These are phyloP conservation scores for Coboldia fuscipes DNA, from an alignment of 1,140 invertebrate species.

Conservation along the genomic window DNA sequence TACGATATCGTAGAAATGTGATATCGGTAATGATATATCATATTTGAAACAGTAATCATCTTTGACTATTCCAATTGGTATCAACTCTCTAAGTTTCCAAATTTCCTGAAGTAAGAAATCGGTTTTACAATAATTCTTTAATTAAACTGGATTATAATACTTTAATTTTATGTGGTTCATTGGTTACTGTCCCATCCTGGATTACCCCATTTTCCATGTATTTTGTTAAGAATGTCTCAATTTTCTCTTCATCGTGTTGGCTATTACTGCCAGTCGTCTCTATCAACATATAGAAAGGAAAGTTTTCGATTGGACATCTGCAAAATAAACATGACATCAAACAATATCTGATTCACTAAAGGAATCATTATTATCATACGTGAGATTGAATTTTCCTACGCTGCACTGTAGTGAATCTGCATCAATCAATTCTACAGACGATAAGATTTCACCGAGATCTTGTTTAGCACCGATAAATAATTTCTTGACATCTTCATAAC, in stretches of 20 bases:
- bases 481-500: conserved; percentile 54
- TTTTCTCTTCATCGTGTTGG: conserved; percentile 69
- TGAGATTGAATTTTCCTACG: conserved; percentile 34
- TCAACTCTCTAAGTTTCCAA: conserved; percentile 69
- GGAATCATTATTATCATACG: conserved; percentile 15
- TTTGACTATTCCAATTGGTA: conserved; percentile 52
- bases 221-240: conserved; percentile 52
- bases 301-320: conserved; percentile 34
- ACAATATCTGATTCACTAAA: conserved; percentile 7
- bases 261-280: conserved; percentile 74
- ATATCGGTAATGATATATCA: conserved; percentile 78
- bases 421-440: conserved; percentile 88
- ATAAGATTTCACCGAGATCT: conserved; percentile 70
- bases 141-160: too few species aligned
- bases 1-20: conserved; percentile 66
- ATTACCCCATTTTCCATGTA: conserved; percentile 48
- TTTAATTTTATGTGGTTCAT: conserved; percentile 55
- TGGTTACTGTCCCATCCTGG: conserved; percentile 61
- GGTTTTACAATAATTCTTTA: neutral
- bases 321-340: conserved; percentile 2
- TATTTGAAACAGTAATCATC: conserved; percentile 93
- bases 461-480: conserved; percentile 48
- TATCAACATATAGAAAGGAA: conserved; percentile 76
- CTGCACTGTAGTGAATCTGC: conserved; percentile 35
- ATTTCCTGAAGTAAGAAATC: conserved; percentile 19